These are phyloP conservation scores for Melanotaenia maccullochi DNA, from an alignment of 2,797 vertebrate species.

Conservation along the genomic window DNA sequence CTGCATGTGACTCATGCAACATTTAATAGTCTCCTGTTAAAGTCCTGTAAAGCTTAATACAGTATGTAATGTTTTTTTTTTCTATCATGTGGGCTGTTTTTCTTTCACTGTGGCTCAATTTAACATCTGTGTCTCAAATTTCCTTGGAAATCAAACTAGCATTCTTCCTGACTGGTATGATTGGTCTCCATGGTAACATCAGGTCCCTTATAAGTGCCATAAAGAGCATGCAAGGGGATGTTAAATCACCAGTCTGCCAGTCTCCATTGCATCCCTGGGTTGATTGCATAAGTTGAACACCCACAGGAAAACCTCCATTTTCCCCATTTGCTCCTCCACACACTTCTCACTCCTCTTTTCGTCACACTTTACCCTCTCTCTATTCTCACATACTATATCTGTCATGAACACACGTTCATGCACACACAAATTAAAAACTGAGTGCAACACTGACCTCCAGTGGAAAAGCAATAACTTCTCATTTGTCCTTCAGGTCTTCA, in stretches of 20 bases:
- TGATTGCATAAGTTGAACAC: constrained; percentile 58
- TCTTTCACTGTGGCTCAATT: constrained; percentile 24
- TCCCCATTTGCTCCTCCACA: constrained; percentile 17
- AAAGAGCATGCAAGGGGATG: constrained; percentile 60
- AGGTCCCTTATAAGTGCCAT: constrained; percentile 63
- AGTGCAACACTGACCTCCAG: constrained; percentile 74
- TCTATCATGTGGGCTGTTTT: constrained; percentile 20
- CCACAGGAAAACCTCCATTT: constrained; percentile 27
- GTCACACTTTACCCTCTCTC: constrained; percentile 27
- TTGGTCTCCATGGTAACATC: constrained; percentile 78
- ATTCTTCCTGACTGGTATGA: constrained; percentile 52
- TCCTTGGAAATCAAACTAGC: constrained; percentile 49
- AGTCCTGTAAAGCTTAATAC: constrained; percentile 21
- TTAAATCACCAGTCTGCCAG: constrained; percentile 55
- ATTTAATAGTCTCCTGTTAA: constrained; percentile 34
- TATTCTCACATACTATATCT: constrained; percentile 19
- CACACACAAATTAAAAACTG: constrained; percentile 12
- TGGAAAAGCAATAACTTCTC: constrained; percentile 48
- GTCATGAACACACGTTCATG: neutral
- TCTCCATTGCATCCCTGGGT: constrained; percentile 49
- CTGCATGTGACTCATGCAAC: constrained; percentile 46
- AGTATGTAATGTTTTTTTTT: constrained; percentile 15
- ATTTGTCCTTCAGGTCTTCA: constrained; percentile 87
- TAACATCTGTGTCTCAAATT: constrained; percentile 36
- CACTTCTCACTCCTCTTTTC: constrained; percentile 19